Evolutionary conservation across 2,113 vertebrate genomes (phyloP).

Genomic region (Amphiprion ocellaris): DNA sequence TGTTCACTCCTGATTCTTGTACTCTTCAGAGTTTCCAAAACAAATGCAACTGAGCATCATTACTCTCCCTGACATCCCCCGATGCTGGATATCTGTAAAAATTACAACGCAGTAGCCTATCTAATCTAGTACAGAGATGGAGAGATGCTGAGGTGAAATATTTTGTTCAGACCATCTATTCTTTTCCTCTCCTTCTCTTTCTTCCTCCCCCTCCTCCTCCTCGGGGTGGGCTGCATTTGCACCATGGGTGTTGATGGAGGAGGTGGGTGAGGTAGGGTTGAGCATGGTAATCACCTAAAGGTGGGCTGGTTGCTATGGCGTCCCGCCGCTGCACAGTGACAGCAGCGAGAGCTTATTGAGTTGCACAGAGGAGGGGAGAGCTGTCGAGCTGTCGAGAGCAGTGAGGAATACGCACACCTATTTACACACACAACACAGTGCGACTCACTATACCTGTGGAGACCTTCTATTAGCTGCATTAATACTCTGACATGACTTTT

Average conservation of each 20-base stretch:
- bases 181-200: slow-evolving; percentile 12
- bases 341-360: slow-evolving; percentile 85
- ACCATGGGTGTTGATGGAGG: slow-evolving; percentile 51
- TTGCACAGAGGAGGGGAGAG: slow-evolving; percentile 75
- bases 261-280: slow-evolving; percentile 55
- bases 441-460: slow-evolving; percentile 26
- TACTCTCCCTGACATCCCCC: not conserved
- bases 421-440: slow-evolving; percentile 23
- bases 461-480: slow-evolving; percentile 24
- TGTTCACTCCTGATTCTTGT: too few species aligned
- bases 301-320: slow-evolving; percentile 77
- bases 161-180: slow-evolving; percentile 20
- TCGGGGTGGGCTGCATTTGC: slow-evolving; percentile 33
- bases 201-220: slow-evolving; percentile 3
- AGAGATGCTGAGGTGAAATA: slow-evolving; percentile 13
- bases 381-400: slow-evolving; percentile 76
- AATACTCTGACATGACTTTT: not conserved
- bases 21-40: too few species aligned
- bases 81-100: not conserved
- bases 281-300: slow-evolving; percentile 71
- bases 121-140: not conserved
- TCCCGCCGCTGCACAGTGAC: slow-evolving; percentile 83
- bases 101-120: not conserved
- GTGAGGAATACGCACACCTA: slow-evolving; percentile 34
- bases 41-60: not conserved